phyloP scores from a whole-genome alignment of 2,797 vertebrate species.

The Gastrophryne carolinensis region DNA sequence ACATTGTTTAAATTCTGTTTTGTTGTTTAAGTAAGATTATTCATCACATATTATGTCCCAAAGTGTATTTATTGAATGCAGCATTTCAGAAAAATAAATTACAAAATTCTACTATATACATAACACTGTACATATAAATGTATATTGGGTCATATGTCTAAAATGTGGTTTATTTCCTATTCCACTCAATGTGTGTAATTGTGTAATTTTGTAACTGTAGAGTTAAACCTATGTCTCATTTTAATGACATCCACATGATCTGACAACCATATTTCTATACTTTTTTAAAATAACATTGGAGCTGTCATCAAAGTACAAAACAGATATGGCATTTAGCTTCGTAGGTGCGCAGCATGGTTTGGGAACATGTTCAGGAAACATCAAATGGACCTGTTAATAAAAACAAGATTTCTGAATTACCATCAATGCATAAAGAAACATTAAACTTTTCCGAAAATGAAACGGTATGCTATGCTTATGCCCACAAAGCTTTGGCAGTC shows the following conservation, averaged over 20 bases:
- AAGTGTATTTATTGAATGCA: constrained; percentile 61
- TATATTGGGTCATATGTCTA: constrained; percentile 75
- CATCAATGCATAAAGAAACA: too few species aligned
- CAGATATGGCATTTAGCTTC: constrained; percentile 97
- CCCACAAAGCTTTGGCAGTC: too few species aligned
- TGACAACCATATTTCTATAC: constrained; percentile 98
- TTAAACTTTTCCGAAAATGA: too few species aligned
- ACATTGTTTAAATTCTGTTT: constrained; percentile 54
- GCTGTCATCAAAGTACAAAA: constrained; percentile 98
- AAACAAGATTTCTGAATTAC: constrained; percentile 40
- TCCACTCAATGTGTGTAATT: neutral
- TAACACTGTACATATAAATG: constrained; percentile 88
- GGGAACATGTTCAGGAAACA: constrained; percentile 98
- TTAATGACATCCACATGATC: constrained; percentile 97
- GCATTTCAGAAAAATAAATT: constrained; percentile 89
- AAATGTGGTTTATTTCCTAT: constrained; percentile 54
- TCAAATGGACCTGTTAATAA: constrained; percentile 90
- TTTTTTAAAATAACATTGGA: constrained; percentile 99
- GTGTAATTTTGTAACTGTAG: neutral
- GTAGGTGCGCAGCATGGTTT: constrained; percentile 98
- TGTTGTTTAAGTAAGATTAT: constrained; percentile 51
- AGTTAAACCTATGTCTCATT: constrained; percentile 36
- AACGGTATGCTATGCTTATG: too few species aligned
- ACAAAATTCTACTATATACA: constrained; percentile 89
- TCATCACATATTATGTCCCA: constrained; percentile 62